These are phyloP conservation scores for Actias luna DNA, from an alignment of 2,888 invertebrate species.

Conservation along the genomic window DNA sequence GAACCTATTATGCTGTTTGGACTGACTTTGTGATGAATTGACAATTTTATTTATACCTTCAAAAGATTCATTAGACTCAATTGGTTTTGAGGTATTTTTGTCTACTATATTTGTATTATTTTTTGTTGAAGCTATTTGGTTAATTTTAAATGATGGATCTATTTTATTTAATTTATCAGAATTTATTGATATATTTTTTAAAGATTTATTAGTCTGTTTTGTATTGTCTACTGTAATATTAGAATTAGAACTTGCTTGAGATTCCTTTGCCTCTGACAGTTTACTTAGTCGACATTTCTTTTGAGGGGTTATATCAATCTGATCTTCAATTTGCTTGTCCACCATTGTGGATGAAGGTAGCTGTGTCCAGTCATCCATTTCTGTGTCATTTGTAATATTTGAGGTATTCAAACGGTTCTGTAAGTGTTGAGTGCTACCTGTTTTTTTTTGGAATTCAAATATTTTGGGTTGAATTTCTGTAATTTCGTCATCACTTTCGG, in stretches of 20 bases:
- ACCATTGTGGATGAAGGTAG: conserved; percentile 75
- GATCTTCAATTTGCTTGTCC: conserved; percentile 54
- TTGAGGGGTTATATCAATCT: conserved; percentile 40
- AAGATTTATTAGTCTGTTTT: conserved; percentile 38
- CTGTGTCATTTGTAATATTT: conserved; percentile 59
- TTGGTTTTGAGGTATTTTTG: conserved; percentile 9
- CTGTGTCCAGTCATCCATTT: conserved; percentile 66
- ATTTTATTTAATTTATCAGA: conserved; percentile 28
- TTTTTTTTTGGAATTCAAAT: conserved; percentile 51
- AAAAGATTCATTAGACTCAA: neutral
- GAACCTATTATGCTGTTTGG: neutral
- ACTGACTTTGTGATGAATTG: neutral
- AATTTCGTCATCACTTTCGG: conserved; percentile 69
- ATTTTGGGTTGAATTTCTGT: conserved; percentile 59
- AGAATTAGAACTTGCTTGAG: conserved; percentile 29
- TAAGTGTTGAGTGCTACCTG: conserved; percentile 32
- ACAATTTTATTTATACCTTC: neutral
- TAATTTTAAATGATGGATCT: conserved; percentile 19
- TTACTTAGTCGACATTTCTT: conserved; percentile 52
- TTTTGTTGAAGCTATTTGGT: conserved; percentile 8
- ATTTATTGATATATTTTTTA: conserved; percentile 36
- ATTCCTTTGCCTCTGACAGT: conserved; percentile 43
- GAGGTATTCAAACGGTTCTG: conserved; percentile 33
- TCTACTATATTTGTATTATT: neutral
- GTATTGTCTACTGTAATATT: conserved; percentile 30